These are phyloP conservation scores for Laspeyria flexula DNA, from an alignment of 2,888 invertebrate species.

Conservation along the genomic window DNA sequence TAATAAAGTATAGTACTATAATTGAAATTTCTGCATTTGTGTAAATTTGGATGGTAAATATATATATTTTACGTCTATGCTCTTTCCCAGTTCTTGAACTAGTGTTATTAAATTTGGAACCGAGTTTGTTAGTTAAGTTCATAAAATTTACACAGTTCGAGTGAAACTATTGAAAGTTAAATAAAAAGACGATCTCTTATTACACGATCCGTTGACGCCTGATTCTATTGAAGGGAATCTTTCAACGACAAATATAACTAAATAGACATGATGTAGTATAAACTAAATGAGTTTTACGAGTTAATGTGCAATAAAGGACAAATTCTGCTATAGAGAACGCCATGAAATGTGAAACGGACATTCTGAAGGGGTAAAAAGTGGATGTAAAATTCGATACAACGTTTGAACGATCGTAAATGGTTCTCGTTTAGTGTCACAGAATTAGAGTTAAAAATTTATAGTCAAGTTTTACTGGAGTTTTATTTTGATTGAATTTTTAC, in stretches of 20 bases:
- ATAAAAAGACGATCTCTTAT: neutral
- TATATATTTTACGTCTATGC: too few species aligned
- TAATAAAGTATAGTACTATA: too few species aligned
- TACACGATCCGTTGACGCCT: neutral
- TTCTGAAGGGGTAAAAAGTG: slow-evolving; percentile 35
- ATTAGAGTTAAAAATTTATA: slow-evolving; percentile 35
- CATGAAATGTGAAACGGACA: slow-evolving; percentile 25
- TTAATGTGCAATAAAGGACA: slow-evolving; percentile 34
- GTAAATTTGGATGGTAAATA: too few species aligned
- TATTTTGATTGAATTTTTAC: slow-evolving; percentile 35
- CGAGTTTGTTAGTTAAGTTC: too few species aligned
- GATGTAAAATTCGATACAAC: slow-evolving; percentile 21
- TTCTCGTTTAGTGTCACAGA: slow-evolving; percentile 31
- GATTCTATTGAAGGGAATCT: neutral
- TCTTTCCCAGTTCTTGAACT: too few species aligned
- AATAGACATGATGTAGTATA: slow-evolving; percentile 26
- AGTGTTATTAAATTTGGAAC: too few species aligned
- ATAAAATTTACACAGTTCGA: neutral
- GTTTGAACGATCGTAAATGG: slow-evolving; percentile 35
- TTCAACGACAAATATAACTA: slow-evolving; percentile 3
- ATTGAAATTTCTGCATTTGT: too few species aligned
- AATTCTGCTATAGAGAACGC: slow-evolving; percentile 35
- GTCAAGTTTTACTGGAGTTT: slow-evolving; percentile 27
- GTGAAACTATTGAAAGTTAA: neutral
- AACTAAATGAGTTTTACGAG: slow-evolving; percentile 40